These are phyloP conservation scores for Oscheius sp. DNA, from an alignment of 2,888 invertebrate species.

Conservation along the genomic window DNA sequence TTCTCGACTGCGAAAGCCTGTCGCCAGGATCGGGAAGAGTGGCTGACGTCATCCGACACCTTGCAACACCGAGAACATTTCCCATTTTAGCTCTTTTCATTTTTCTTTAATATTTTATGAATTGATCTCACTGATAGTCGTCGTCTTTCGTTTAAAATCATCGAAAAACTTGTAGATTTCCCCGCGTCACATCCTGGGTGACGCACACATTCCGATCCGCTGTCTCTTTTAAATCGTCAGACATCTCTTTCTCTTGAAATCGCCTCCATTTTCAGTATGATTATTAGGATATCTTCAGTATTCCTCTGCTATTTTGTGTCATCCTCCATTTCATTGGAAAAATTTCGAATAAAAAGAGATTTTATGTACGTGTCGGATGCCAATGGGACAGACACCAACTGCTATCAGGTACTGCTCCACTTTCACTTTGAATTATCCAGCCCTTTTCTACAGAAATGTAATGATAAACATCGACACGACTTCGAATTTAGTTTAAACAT, in stretches of 20 bases:
- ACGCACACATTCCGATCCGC: not conserved
- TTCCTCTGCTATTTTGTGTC: not conserved
- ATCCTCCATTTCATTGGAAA: not conserved
- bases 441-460: slow-evolving; percentile 57
- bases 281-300: slow-evolving; percentile 15
- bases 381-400: slow-evolving; percentile 66
- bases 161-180: not conserved
- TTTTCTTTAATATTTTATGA: not conserved
- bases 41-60: slow-evolving; percentile 32
- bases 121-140: not conserved
- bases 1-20: slow-evolving; percentile 16
- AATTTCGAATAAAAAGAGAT: slow-evolving; percentile 62
- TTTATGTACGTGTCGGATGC: slow-evolving; percentile 70
- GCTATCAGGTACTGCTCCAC: slow-evolving; percentile 62
- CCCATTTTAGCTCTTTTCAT: slow-evolving; percentile 2
- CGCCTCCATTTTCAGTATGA: slow-evolving; percentile 13
- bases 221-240: not conserved
- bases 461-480: slow-evolving; percentile 61
- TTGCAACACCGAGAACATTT: not conserved
- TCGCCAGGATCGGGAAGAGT: no score
- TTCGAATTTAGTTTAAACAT: slow-evolving; percentile 68
- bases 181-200: not conserved
- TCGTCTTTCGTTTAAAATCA: not conserved
- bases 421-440: not conserved
- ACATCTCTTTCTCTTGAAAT: not conserved